phyloP scores from a whole-genome alignment of 1,140 invertebrate species.

The Campoletis sonorensis region DNA sequence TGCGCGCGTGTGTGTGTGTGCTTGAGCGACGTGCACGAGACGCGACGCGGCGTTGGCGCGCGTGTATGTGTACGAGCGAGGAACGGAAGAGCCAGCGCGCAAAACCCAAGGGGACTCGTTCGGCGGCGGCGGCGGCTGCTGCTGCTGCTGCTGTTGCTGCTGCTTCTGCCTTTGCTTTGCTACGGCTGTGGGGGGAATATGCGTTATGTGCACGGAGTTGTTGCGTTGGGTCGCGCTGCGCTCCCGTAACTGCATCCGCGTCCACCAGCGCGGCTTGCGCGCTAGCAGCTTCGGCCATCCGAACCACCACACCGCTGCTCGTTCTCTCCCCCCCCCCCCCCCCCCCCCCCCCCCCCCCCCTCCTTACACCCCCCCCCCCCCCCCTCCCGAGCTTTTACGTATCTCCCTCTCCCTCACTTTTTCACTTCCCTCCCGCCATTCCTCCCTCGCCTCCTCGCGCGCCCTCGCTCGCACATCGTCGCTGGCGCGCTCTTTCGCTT shows the following conservation, averaged over 20 bases:
- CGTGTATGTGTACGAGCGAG: neutral
- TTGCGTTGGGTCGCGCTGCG: slow-evolving; percentile 76
- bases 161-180: slow-evolving; percentile 47
- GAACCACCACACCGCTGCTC: slow-evolving; percentile 62
- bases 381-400: slow-evolving; percentile 13
- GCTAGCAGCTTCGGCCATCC: slow-evolving; percentile 72
- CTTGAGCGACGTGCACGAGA: slow-evolving; percentile 8
- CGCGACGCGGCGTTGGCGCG: slow-evolving; percentile 32
- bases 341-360: slow-evolving; percentile 35
- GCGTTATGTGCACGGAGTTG: slow-evolving; percentile 69
- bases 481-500: slow-evolving; percentile 20
- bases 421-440: neutral
- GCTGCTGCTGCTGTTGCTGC: slow-evolving; percentile 68
- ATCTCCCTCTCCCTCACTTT: slow-evolving; percentile 16
- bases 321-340: slow-evolving; percentile 35
- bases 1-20: slow-evolving; percentile 24
- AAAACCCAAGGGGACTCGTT: slow-evolving; percentile 61
- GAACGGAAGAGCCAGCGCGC: slow-evolving; percentile 60
- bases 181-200: slow-evolving; percentile 60
- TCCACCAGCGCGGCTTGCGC: slow-evolving; percentile 71
- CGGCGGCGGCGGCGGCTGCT: slow-evolving; percentile 54
- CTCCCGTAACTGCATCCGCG: slow-evolving; percentile 77
- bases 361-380: slow-evolving; percentile 47
- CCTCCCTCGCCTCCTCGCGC: neutral
- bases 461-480: neutral